Base-by-base conservation (phyloP, 1,140 invertebrate species). In the Leptopilina boulardi region DNA sequence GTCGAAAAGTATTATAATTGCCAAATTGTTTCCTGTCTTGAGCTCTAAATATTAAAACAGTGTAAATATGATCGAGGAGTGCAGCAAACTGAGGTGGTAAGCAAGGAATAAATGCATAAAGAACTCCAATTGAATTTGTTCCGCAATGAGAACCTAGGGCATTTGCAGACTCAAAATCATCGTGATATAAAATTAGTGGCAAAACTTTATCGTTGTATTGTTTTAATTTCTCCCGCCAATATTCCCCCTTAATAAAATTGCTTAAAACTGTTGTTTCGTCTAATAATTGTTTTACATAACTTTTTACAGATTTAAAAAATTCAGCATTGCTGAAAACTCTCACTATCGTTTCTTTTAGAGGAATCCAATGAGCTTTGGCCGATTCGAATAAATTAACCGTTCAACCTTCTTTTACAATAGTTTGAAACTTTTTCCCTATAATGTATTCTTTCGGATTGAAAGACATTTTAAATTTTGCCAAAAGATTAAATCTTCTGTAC, bases 81-180 rank as follows among this genome's bases (percentile, higher is more conserved):
- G 71, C 38, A 18, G 71, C 71, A n/a, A 10, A 72, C 19, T 72
- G 26, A n/a, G 71, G 71, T 10, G 71, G 71, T n/a, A 72, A 19
- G 41, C 71, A 41, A 19, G 42, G 42, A 38, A 72, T 30, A 4
- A 8, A 72, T 19, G 71, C 71, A n/a, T 72, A 72, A 34, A 72
- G 19, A n/a, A 44, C 71, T 18, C 30, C 71, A 34, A 72, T 72
- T 34, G 26, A 38, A 72, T 72, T 72, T 44, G 11, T 42, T 13
- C 71, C 71, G 44, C 34, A 23, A 41, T 73, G 71, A 5, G 71
- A 73, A 4, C 71, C 71, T 13, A 44, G 38, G 19, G 15, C 34
- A 73, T 73, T 73, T 23, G 10, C 38, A 3, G 71, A 42, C n/a
- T 73, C 71, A 42, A 73, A 44, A 44, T 73, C 38, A 42, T 73